These are phyloP conservation scores for Drosophila truncata DNA, from an alignment of 1,140 invertebrate species.

Conservation along the genomic window DNA sequence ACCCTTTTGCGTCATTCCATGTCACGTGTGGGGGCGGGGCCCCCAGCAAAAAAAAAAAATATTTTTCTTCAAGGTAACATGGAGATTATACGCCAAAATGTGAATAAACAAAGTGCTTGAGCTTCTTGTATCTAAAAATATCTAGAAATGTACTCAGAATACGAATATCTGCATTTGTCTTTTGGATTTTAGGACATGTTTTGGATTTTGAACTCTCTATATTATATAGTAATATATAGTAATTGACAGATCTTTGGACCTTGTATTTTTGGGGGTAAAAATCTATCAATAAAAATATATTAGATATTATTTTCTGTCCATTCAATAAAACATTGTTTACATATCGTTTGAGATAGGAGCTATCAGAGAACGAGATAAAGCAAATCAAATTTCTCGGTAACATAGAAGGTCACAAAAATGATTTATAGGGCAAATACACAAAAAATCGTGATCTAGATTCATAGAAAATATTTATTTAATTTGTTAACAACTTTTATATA, in stretches of 20 bases:
- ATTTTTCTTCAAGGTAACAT: constrained; percentile 51
- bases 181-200: constrained; percentile 5
- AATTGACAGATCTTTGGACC: constrained; percentile 22
- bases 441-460: background rate
- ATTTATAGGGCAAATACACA: constrained; percentile 14
- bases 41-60: constrained; percentile 2
- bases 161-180: constrained; percentile 8
- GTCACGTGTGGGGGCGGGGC: constrained; percentile 56
- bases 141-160: constrained; percentile 1
- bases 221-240: background rate
- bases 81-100: constrained; percentile 55
- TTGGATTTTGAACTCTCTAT: constrained; percentile 22
- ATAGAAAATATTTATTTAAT: background rate
- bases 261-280: background rate
- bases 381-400: constrained; percentile 13
- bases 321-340: constrained; percentile 34
- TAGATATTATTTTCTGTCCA: constrained; percentile 5
- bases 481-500: background rate
- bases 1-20: constrained; percentile 55
- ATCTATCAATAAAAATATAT: background rate
- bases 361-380: constrained; percentile 15
- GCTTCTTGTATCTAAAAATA: constrained; percentile 53
- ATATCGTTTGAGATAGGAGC: constrained; percentile 19
- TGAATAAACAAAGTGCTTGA: constrained; percentile 47
- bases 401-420: constrained; percentile 15